Conservation (phyloP, 37 sponge, comb jelly and placozoan species). For the Oopsacas minuta region DNA sequence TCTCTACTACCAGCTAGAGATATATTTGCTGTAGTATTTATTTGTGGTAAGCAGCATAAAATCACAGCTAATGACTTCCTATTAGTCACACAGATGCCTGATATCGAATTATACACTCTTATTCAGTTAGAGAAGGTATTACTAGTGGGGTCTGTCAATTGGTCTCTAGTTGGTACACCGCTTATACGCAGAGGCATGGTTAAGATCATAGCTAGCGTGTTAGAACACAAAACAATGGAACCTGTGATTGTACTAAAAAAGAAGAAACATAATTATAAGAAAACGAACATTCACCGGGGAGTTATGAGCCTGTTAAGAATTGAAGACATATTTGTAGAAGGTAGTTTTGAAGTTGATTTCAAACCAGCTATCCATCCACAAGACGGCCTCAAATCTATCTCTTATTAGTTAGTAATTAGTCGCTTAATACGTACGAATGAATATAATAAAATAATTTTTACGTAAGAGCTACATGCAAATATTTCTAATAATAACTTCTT, state of each 20-base stretch:
- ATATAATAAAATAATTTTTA: too few species aligned
- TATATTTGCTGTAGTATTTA: background rate
- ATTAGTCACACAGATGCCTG: background rate
- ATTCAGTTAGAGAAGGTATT: background rate
- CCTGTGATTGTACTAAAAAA: background rate
- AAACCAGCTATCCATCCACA: background rate
- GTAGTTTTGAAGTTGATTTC: background rate
- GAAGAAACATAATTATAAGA: slow-evolving; percentile 2
- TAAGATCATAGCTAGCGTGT: background rate
- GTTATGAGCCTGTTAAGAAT: background rate
- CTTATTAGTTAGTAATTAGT: background rate
- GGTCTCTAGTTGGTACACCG: background rate
- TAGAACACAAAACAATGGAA: background rate
- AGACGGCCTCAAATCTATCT: background rate
- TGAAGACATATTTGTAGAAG: background rate
- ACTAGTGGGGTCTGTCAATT: background rate
- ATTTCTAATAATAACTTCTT: too few species aligned
- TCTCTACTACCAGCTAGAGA: background rate
- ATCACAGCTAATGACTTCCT: background rate
- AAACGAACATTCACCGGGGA: background rate
- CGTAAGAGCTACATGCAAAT: too few species aligned
- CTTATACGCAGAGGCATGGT: background rate
- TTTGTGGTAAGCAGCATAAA: slow-evolving; percentile 7
- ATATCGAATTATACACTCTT: background rate
- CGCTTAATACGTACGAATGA: background rate